Conservation (phyloP, 2,797 vertebrate species). For the Chaetodon trifasciatus region DNA sequence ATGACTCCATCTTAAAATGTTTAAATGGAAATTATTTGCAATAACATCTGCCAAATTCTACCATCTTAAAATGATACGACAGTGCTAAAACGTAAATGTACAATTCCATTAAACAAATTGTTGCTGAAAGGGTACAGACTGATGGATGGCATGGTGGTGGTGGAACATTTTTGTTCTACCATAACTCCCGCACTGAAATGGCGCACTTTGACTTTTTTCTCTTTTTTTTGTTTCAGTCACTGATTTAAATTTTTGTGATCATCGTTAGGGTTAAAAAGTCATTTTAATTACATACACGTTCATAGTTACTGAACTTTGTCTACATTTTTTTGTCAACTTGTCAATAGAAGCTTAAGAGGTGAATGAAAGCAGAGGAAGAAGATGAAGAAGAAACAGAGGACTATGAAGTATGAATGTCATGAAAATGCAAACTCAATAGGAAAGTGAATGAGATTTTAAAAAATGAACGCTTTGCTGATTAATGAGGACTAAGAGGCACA, state of each 20-base stretch:
- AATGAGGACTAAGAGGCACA: not conserved
- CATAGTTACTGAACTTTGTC: not conserved
- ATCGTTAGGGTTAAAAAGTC: not conserved
- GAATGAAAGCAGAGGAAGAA: not conserved
- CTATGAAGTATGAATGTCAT: not conserved
- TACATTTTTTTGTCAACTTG: not conserved
- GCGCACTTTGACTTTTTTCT: not conserved
- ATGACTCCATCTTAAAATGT: not conserved
- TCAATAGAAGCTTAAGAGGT: not conserved
- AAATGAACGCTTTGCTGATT: not conserved
- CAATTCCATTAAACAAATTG: conserved; percentile 5
- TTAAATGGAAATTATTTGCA: not conserved
- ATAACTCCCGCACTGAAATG: not conserved
- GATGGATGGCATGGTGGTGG: not conserved
- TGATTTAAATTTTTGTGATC: not conserved
- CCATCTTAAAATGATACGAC: not conserved
- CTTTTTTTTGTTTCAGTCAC: not conserved
- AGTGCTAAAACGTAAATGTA: not conserved
- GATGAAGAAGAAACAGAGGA: not conserved
- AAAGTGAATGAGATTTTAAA: not conserved
- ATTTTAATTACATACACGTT: not conserved
- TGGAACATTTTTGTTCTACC: not conserved
- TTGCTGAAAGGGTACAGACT: not conserved
- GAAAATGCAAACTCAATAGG: not conserved
- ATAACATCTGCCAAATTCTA: conserved; percentile 8